Conservation (phyloP, 1,140 invertebrate species). For the Neoseiulus cucumeris region DNA sequence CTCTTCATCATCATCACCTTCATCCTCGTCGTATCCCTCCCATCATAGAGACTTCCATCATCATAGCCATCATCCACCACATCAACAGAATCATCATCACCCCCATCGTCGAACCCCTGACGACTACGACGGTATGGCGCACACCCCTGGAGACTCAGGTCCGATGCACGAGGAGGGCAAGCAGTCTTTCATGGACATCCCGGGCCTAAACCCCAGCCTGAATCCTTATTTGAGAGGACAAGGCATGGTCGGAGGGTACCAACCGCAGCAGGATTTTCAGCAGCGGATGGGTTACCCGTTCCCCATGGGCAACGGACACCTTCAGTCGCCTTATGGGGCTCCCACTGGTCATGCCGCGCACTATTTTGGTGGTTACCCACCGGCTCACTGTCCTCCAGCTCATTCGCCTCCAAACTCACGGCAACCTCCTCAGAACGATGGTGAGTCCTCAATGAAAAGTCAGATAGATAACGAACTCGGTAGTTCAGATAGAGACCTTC, state of each 20-base stretch:
- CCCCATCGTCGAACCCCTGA: background rate
- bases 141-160: background rate
- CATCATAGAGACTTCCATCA: background rate
- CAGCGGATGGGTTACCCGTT: constrained; percentile 8
- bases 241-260: constrained; percentile 1
- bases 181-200: constrained; percentile 8
- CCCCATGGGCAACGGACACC: background rate
- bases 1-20: too few species aligned
- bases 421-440: background rate
- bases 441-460: too few species aligned
- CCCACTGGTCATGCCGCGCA: constrained; percentile 2
- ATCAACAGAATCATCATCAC: background rate
- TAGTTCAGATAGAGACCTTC: too few species aligned
- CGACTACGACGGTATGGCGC: background rate
- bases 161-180: constrained; percentile 6
- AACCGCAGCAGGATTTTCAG: background rate
- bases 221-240: background rate
- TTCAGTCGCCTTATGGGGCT: constrained; percentile 1
- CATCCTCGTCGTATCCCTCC: too few species aligned
- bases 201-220: background rate
- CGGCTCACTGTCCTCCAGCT: background rate
- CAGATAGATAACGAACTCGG: too few species aligned
- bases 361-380: constrained; percentile 1
- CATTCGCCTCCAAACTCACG: background rate
- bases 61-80: background rate